Percentiles rank a stretch among this genome's conserved stretches.
Evolutionary conservation across 2,113 vertebrate species (phyloP).

Genomic region (Sturnus vulgaris): DNA sequence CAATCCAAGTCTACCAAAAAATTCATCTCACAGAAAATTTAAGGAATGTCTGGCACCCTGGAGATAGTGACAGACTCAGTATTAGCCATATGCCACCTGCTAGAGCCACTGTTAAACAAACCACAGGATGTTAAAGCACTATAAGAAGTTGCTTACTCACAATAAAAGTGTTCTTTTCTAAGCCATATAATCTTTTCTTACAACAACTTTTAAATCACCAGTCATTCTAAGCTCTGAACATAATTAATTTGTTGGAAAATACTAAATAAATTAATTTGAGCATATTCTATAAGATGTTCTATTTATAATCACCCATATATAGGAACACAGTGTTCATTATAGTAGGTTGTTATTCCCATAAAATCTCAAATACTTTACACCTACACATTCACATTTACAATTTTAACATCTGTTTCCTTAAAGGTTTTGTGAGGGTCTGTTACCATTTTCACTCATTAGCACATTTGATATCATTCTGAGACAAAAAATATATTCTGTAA

Average conservation of each 20-base stretch:
- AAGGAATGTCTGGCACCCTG: conserved; percentile 77
- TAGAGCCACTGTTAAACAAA: conserved; percentile 78
- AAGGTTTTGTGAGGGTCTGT: neutral
- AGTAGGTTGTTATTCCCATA: neutral
- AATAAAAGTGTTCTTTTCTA: conserved; percentile 1
- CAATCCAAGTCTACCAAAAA: conserved; percentile 77
- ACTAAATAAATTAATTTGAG: neutral
- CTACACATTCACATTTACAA: neutral
- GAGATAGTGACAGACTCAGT: conserved; percentile 58
- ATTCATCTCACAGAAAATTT: conserved; percentile 71
- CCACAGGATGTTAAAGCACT: conserved; percentile 70
- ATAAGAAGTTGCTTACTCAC: conserved; percentile 72
- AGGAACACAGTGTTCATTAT: neutral
- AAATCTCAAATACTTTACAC: neutral
- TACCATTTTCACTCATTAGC: neutral
- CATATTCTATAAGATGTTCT: neutral
- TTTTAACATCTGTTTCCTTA: neutral
- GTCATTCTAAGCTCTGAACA: neutral
- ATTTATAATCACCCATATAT: neutral
- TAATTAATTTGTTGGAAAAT: neutral
- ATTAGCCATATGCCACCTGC: conserved; percentile 85
- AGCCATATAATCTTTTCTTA: neutral
- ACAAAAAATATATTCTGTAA: neutral
- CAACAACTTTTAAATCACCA: neutral
- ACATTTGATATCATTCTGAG: neutral